Evolutionary conservation across 2,797 vertebrate species (phyloP).

Genomic region (Holocentrus rufus): DNA sequence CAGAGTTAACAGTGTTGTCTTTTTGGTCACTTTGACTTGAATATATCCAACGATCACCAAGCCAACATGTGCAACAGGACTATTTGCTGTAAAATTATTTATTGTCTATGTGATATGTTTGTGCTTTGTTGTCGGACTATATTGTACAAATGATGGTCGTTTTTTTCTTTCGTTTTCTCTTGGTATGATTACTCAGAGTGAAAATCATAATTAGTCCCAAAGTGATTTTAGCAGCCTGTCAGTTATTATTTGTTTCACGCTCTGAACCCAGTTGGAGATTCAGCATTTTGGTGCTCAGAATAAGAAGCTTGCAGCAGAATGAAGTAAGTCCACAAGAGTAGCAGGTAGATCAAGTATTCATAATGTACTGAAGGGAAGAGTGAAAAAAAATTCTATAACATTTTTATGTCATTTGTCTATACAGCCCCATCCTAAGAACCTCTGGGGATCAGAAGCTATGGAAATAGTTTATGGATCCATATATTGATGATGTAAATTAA

Average conservation of each 20-base stretch:
- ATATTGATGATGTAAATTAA: too few species aligned
- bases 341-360: not conserved
- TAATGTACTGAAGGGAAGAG: not conserved
- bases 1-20: slow-evolving; percentile 2
- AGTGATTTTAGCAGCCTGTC: not conserved
- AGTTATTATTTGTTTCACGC: not conserved
- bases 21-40: slow-evolving; percentile 10
- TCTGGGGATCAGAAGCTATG: too few species aligned
- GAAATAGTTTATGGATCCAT: too few species aligned
- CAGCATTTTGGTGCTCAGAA: not conserved
- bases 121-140: slow-evolving; percentile 35
- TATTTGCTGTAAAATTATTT: slow-evolving; percentile 45
- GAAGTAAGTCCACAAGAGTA: not conserved
- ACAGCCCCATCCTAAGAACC: too few species aligned
- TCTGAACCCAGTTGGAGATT: not conserved
- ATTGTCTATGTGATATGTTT: slow-evolving; percentile 46
- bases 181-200: not conserved
- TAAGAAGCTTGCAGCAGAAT: not conserved
- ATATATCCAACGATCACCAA: slow-evolving; percentile 5
- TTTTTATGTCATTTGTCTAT: not conserved
- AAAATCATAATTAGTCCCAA: not conserved
- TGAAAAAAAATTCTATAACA: too few species aligned
- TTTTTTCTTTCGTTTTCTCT: not conserved
- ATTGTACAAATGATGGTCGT: not conserved
- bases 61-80: not conserved